These are phyloP conservation scores for Megamerina dolium DNA, from an alignment of 2,888 invertebrate genomes.

Conservation along the genomic window DNA sequence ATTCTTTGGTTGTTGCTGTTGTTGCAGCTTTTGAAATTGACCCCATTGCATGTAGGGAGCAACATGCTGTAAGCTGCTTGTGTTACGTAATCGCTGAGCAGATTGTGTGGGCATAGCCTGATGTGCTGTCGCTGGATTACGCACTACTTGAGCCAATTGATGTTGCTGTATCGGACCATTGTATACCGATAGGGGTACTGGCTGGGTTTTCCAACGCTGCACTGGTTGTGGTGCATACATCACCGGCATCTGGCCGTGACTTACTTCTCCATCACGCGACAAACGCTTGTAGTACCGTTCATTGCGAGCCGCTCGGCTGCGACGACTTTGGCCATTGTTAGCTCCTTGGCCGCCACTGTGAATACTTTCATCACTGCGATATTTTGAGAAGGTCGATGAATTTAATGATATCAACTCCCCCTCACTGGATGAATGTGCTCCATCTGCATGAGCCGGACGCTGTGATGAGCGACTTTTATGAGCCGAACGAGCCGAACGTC, in stretches of 20 bases:
- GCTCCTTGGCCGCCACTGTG: slow-evolving; percentile 51
- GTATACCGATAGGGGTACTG: slow-evolving; percentile 49
- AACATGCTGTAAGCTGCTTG: slow-evolving; percentile 33
- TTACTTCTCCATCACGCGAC: slow-evolving; percentile 62
- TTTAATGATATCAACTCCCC: slow-evolving; percentile 56
- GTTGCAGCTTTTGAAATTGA: slow-evolving; percentile 29
- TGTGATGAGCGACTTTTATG: slow-evolving; percentile 33
- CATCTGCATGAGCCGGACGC: slow-evolving; percentile 25
- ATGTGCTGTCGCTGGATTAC: slow-evolving; percentile 16
- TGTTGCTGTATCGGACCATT: slow-evolving; percentile 21
- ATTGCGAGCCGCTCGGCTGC: slow-evolving; percentile 68
- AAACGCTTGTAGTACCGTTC: slow-evolving; percentile 73
- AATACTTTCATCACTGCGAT: slow-evolving; percentile 65
- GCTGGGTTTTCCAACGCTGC: slow-evolving; percentile 50
- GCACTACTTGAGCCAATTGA: not conserved
- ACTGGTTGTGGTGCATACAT: slow-evolving; percentile 47
- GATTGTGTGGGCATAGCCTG: slow-evolving; percentile 5
- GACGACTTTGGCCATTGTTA: slow-evolving; percentile 55
- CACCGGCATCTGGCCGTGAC: slow-evolving; percentile 38
- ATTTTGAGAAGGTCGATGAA: slow-evolving; percentile 62
- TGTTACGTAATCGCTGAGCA: slow-evolving; percentile 28
- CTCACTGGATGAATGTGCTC: slow-evolving; percentile 36
- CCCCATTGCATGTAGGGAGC: slow-evolving; percentile 38
- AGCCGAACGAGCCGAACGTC: slow-evolving; percentile 22
- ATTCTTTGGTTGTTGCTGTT: slow-evolving; percentile 27